These are phyloP conservation scores for Eupithecia exiguata DNA, from an alignment of 2,888 invertebrate genomes.

Conservation along the genomic window DNA sequence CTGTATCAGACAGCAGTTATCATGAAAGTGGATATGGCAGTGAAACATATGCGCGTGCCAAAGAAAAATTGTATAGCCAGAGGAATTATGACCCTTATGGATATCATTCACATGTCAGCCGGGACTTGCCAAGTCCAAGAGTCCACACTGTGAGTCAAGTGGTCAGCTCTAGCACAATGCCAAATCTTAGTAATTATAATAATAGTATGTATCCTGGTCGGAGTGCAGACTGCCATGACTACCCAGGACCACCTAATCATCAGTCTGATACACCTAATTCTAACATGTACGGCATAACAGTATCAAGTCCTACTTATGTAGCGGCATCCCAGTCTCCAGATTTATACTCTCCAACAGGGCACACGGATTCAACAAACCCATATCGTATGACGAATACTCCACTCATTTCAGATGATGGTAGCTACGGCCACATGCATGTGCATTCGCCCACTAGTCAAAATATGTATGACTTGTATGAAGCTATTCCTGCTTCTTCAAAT, in stretches of 20 bases:
- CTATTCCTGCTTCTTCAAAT: constrained; percentile 72
- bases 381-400: constrained; percentile 81
- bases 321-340: constrained; percentile 75
- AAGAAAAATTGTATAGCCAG: constrained; percentile 75
- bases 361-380: constrained; percentile 79
- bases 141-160: constrained; percentile 78
- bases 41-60: constrained; percentile 69
- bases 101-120: constrained; percentile 71
- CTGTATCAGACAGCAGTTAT: constrained; percentile 68
- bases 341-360: constrained; percentile 78
- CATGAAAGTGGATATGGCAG: constrained; percentile 71
- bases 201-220: constrained; percentile 65
- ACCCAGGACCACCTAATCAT: constrained; percentile 60
- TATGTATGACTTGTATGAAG: constrained; percentile 79
- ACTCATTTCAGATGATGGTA: constrained; percentile 78
- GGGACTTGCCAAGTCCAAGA: constrained; percentile 69
- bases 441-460: constrained; percentile 77
- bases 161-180: constrained; percentile 80
- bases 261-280: constrained; percentile 67
- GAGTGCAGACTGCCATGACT: constrained; percentile 65
- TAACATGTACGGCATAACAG: constrained; percentile 69
- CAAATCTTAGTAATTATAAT: constrained; percentile 76
- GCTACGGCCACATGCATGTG: constrained; percentile 75
- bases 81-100: constrained; percentile 74
- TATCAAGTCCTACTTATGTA: constrained; percentile 76